Percentiles rank a stretch among this genome's conserved stretches.
These are phyloP conservation scores for Eulemur coronatus DNA, from an alignment of 2,797 vertebrate species.

Conservation along the genomic window DNA sequence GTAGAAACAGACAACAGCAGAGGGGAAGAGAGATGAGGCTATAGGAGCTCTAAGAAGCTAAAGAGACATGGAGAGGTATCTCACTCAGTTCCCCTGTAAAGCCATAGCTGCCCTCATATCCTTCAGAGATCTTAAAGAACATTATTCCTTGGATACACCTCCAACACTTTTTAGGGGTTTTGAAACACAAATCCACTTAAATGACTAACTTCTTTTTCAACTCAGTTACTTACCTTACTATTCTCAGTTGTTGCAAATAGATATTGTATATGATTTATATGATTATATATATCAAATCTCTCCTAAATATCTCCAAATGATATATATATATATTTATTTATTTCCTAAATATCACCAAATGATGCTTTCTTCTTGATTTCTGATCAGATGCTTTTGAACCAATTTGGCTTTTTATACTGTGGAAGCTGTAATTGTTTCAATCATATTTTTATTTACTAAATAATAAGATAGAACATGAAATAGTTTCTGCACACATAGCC, in stretches of 20 bases:
- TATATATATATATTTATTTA: background rate
- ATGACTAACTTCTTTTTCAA: background rate
- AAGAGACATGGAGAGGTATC: rapidly evolving
- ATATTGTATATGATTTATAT: background rate
- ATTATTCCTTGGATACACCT: background rate
- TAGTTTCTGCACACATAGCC: background rate
- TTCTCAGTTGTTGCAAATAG: background rate
- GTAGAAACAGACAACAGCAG: background rate
- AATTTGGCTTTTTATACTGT: background rate
- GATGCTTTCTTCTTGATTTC: background rate
- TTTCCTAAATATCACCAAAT: background rate
- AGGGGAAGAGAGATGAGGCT: background rate
- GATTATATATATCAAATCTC: background rate
- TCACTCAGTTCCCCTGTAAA: background rate
- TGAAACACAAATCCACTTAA: background rate
- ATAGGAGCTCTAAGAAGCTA: background rate
- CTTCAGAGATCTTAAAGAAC: background rate
- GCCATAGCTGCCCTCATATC: background rate
- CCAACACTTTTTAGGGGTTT: background rate
- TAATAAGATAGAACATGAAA: background rate
- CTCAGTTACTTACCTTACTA: background rate
- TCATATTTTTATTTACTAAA: background rate
- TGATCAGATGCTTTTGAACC: background rate
- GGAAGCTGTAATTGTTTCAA: background rate
- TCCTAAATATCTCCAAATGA: background rate